phyloP scores from a whole-genome alignment of 2,113 vertebrate genomes.

The Trichomycterus rosablanca region DNA sequence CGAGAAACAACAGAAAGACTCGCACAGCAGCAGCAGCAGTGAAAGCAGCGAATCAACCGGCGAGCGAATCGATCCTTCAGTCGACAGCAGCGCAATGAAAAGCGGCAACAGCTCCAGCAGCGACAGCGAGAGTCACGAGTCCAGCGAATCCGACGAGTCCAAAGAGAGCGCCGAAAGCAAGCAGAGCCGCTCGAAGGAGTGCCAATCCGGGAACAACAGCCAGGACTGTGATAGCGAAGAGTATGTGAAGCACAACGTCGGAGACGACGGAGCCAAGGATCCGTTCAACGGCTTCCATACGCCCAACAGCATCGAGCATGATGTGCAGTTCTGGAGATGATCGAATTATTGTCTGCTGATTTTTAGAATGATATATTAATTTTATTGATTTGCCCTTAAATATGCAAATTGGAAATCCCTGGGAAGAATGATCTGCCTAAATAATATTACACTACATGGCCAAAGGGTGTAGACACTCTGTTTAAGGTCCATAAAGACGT shows the following conservation, averaged over 20 bases:
- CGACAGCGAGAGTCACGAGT: constrained; percentile 29
- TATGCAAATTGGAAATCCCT: constrained; percentile 39
- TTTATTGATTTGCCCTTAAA: constrained; percentile 21
- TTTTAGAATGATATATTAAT: not conserved
- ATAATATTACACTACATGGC: constrained; percentile 3
- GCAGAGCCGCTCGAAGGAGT: constrained; percentile 24
- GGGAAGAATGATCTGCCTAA: constrained; percentile 13
- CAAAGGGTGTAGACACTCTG: not conserved
- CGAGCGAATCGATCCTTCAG: not conserved
- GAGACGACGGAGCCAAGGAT: constrained; percentile 34
- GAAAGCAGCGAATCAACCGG: not conserved
- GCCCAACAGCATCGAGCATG: constrained; percentile 20
- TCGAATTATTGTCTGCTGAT: not conserved
- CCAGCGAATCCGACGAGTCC: constrained; percentile 8
- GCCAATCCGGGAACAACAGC: constrained; percentile 13
- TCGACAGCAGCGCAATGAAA: not conserved
- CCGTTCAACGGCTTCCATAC: constrained; percentile 28
- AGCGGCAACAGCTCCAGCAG: constrained; percentile 8
- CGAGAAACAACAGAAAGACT: not conserved
- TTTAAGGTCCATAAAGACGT: too few species aligned
- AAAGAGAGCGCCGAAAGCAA: not conserved
- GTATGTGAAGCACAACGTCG: constrained; percentile 20
- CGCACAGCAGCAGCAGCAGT: constrained; percentile 4
- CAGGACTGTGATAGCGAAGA: constrained; percentile 37
- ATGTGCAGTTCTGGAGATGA: constrained; percentile 29